Percentiles rank a stretch among this genome's conserved stretches.
phyloP scores from a whole-genome alignment of 2,888 invertebrate genomes.

The Lissonota sp. region DNA sequence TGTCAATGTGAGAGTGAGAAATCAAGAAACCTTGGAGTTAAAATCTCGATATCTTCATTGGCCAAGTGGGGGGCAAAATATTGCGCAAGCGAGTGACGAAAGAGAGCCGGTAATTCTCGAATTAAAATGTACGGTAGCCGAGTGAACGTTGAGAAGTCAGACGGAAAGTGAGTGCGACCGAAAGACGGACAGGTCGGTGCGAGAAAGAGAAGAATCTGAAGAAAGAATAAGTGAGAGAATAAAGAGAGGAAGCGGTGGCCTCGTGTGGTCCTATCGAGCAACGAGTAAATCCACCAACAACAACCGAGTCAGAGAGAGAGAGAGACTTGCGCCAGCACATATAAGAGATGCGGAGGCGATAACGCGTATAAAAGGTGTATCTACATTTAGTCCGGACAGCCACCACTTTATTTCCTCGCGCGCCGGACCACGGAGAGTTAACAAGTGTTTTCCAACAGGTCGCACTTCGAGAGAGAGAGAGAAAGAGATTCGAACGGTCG shows the following conservation, averaged over 20 bases:
- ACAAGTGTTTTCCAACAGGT: slow-evolving; percentile 82
- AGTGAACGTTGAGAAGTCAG: slow-evolving; percentile 9
- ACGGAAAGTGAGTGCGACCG: slow-evolving; percentile 62
- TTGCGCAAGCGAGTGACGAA: slow-evolving; percentile 30
- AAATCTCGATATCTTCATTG: slow-evolving; percentile 8
- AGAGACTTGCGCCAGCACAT: slow-evolving; percentile 65
- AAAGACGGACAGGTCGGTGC: slow-evolving; percentile 30
- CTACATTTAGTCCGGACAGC: slow-evolving; percentile 81
- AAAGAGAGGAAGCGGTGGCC: slow-evolving; percentile 57
- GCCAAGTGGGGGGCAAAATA: not conserved
- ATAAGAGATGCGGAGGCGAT: slow-evolving; percentile 74
- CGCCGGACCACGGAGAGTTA: slow-evolving; percentile 71
- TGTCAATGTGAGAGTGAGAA: too few species aligned
- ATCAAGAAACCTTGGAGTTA: too few species aligned
- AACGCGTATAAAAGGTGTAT: slow-evolving; percentile 81
- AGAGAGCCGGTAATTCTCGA: slow-evolving; percentile 27
- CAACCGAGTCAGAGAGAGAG: slow-evolving; percentile 49
- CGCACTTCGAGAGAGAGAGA: slow-evolving; percentile 61
- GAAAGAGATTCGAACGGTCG: slow-evolving; percentile 61
- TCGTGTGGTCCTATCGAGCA: slow-evolving; percentile 74
- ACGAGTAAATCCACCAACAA: slow-evolving; percentile 56
- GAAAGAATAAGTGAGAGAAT: slow-evolving; percentile 48
- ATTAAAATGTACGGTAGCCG: slow-evolving; percentile 11
- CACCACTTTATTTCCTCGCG: slow-evolving; percentile 79
- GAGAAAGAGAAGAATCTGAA: slow-evolving; percentile 33